These are phyloP conservation scores for Psylliodes chrysocephalus DNA, from an alignment of 2,888 invertebrate genomes.

Conservation along the genomic window DNA sequence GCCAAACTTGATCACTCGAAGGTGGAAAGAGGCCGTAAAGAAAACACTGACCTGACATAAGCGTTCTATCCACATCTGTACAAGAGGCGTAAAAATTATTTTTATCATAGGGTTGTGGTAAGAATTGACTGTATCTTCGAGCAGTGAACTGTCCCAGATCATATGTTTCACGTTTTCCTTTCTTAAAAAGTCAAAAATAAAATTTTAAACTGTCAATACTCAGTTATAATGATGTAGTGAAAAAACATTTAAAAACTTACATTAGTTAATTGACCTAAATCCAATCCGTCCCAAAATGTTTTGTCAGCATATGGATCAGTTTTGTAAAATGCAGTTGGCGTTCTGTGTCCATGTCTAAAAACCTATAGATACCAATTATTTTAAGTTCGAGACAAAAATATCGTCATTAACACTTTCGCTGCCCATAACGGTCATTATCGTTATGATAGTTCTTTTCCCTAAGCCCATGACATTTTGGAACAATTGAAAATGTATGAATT, in stretches of 20 bases:
- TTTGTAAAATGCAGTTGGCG: conserved; percentile 5
- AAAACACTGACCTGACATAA: conserved; percentile 84
- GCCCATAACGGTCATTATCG: no score
- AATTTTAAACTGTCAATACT: no score
- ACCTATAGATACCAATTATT: no score
- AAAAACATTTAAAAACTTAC: no score
- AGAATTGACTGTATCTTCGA: conserved; percentile 71
- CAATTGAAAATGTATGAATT: no score
- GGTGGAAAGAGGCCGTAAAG: conserved; percentile 80
- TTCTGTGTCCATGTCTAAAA: conserved; percentile 23
- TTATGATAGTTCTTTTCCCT: no score
- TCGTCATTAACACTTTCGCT: no score
- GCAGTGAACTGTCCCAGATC: conserved; percentile 77
- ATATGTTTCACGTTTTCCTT: conserved; percentile 77
- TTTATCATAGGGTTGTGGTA: conserved; percentile 65
- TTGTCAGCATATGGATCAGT: conserved; percentile 5
- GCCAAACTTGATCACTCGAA: conserved; percentile 68
- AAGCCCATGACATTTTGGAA: no score
- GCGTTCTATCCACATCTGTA: conserved; percentile 84
- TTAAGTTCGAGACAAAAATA: no score
- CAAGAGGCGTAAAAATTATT: conserved; percentile 70
- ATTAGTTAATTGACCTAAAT: neutral
- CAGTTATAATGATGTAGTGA: no score
- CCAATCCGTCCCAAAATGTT: conserved; percentile 7
- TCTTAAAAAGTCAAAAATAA: no score